Base-by-base conservation (phyloP, 1,140 invertebrate genomes). In the Gyrodactylus salaris region DNA sequence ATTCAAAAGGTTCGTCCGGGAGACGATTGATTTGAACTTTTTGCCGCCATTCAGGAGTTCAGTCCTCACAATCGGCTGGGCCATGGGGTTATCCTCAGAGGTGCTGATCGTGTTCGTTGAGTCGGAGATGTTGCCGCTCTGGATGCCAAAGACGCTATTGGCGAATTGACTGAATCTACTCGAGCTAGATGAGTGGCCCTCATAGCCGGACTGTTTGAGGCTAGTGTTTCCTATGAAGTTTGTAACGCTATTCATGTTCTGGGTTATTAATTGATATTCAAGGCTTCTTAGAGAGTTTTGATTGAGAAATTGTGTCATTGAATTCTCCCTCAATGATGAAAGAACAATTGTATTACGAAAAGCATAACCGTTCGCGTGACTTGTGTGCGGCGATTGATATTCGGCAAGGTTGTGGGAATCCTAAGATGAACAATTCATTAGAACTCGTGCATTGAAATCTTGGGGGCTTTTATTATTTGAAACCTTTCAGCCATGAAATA, bases 1-100 rank as follows among this genome's bases (percentile, higher is more conserved):
- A 78, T 91, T 89, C 20, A 96, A 74, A 25, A 70, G 70, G 74
- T n/a, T 19, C 69, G 21, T 21, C n/a, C n/a, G 70, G 24, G 54
- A 24, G 22, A 74, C 24, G 54, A 27, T 69, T 23, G 25, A 22
- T 25, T 71, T 25, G 24, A 21, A 71, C 26, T 24, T 25, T 20
- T 24, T 25, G n/a, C 1, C 25, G 19, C 25, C 26, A 21, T 24
- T 21, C 25, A 71, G n/a, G 25, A 7, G 24, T 71, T 25, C 21
- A 71, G 25, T 71, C 68, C 7, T 22, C 21, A 69, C 21, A 69
- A 21, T 69, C 25, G 25, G 21, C 68, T 69, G 68, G 26, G 20
- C 26, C 70, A 24, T 71, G 21, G 25, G 21, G 20, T 20, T 20
- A 25, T 25, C 19, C 24, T 71, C 70, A 20, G 20, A 25, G n/a